A percentile compares a stretch with the other conserved stretches of the same genome.
Conservation (phyloP, 1,140 invertebrate genomes). For the Papilio polyxenes region DNA sequence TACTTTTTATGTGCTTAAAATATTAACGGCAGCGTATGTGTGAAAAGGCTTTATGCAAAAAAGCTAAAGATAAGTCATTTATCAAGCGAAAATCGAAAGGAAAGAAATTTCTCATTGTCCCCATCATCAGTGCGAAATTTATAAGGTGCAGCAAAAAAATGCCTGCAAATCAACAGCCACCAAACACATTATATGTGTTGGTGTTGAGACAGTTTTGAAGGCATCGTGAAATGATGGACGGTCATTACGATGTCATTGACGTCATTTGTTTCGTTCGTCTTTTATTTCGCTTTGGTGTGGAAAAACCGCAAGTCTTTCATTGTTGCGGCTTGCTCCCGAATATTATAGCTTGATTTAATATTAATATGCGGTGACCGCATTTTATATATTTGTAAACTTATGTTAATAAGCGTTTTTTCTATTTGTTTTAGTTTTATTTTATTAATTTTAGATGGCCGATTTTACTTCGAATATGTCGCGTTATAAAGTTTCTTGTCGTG, state of each 20-base stretch:
- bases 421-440: not conserved
- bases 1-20: conserved; percentile 2
- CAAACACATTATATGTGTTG: conserved; percentile 47
- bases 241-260: conserved; percentile 75
- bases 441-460: too few species aligned
- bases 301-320: conserved; percentile 54
- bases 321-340: conserved; percentile 58
- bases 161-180: conserved; percentile 52
- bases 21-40: conserved; percentile 23
- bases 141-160: conserved; percentile 66
- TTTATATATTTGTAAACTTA: conserved; percentile 26
- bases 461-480: not conserved
- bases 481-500: not conserved
- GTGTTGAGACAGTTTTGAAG: conserved; percentile 68
- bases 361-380: conserved; percentile 44
- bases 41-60: conserved; percentile 35
- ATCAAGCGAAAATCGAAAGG: conserved; percentile 47
- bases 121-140: conserved; percentile 66
- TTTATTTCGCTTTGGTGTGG: conserved; percentile 53
- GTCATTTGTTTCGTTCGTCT: conserved; percentile 67
- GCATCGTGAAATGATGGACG: conserved; percentile 63
- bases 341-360: conserved; percentile 43
- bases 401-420: not conserved
- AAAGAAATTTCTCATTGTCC: conserved; percentile 60
- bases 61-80: conserved; percentile 30